A percentile compares a stretch with the other conserved stretches of the same genome.
Conservation (phyloP, 2,113 vertebrate species). For the Leucopternis melanops region DNA sequence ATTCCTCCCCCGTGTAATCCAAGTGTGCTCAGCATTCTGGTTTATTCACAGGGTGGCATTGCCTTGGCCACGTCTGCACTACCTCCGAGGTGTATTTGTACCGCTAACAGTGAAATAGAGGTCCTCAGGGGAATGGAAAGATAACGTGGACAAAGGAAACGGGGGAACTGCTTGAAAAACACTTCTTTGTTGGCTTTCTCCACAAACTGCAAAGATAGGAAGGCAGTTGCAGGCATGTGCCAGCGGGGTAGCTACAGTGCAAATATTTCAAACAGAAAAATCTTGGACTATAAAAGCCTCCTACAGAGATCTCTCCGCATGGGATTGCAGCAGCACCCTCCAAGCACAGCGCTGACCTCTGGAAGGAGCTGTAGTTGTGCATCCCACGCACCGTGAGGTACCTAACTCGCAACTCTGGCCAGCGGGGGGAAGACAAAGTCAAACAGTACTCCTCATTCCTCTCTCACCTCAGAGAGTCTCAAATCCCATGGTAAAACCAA, state of each 20-base stretch:
- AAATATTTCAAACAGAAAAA: background rate
- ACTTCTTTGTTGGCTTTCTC: background rate
- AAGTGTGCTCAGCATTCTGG: background rate
- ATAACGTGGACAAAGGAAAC: background rate
- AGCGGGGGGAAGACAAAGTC: background rate
- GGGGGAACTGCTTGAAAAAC: background rate
- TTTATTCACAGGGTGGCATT: background rate
- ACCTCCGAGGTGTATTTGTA: background rate
- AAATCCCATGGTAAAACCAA: background rate
- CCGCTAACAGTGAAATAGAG: background rate
- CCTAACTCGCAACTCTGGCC: background rate
- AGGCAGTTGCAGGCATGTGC: background rate
- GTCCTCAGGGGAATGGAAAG: background rate
- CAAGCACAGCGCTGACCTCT: background rate
- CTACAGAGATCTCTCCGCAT: background rate
- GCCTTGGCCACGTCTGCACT: background rate
- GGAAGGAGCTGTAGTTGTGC: background rate
- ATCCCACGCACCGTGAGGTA: background rate
- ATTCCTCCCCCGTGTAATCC: conserved; percentile 35
- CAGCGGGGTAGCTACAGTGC: fast-evolving
- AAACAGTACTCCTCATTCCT: background rate
- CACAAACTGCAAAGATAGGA: background rate
- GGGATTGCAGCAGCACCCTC: background rate
- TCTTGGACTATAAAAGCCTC: background rate
- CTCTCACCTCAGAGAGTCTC: background rate